Conservation (phyloP, 2,797 vertebrate genomes). For the Pygocentrus nattereri region DNA sequence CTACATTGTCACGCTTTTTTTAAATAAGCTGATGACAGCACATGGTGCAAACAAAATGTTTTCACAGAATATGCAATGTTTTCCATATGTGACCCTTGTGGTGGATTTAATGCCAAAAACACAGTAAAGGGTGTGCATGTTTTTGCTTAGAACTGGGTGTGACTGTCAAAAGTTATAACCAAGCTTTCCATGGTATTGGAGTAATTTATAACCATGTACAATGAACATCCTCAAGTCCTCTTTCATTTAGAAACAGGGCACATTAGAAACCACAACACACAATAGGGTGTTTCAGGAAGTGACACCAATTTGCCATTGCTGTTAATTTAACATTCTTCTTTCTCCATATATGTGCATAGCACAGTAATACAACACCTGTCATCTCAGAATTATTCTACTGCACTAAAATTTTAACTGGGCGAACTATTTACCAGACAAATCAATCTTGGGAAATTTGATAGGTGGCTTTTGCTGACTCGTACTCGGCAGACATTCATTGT, state of each 20-base stretch:
- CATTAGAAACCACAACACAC: slow-evolving; percentile 43
- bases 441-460: not conserved
- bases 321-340: slow-evolving; percentile 19
- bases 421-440: not conserved
- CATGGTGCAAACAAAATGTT: slow-evolving; percentile 28
- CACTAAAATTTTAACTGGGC: not conserved
- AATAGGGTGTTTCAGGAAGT: slow-evolving; percentile 32
- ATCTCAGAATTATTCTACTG: slow-evolving; percentile 4
- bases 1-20: not conserved
- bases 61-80: slow-evolving; percentile 35
- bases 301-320: slow-evolving; percentile 9
- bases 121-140: slow-evolving; percentile 50
- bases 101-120: slow-evolving; percentile 58
- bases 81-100: slow-evolving; percentile 33
- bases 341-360: not conserved
- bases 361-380: not conserved
- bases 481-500: not conserved
- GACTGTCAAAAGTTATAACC: slow-evolving; percentile 57
- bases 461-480: not conserved
- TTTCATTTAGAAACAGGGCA: slow-evolving; percentile 45
- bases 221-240: slow-evolving; percentile 51
- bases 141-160: slow-evolving; percentile 67
- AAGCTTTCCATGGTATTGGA: slow-evolving; percentile 52
- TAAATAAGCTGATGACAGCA: slow-evolving; percentile 7
- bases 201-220: slow-evolving; percentile 63